A percentile compares a stretch with the other conserved stretches of the same genome.
Conservation (phyloP, 1,140 invertebrate species). For the Leptinotarsa lineolata region DNA sequence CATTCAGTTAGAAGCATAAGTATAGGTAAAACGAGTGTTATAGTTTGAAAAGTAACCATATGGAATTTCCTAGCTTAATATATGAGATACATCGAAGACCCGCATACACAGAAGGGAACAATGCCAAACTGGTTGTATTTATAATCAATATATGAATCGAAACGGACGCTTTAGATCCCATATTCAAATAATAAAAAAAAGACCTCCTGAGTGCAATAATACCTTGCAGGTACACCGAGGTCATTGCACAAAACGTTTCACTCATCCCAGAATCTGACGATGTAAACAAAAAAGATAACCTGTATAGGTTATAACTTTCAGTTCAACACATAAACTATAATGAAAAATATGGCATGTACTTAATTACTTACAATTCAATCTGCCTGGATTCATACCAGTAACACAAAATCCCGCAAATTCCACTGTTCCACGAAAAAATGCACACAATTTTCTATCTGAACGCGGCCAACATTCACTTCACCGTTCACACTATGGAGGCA, state of each 20-base stretch:
- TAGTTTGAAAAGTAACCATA: no score
- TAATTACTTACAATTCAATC: not conserved
- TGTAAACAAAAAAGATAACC: not conserved
- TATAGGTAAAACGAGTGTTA: no score
- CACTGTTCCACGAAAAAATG: not conserved
- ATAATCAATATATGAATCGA: no score
- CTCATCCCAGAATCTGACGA: not conserved
- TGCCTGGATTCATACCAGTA: not conserved
- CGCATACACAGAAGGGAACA: no score
- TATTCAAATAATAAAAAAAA: no score
- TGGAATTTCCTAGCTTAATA: no score
- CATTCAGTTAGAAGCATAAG: no score
- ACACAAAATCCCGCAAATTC: not conserved
- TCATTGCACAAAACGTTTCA: not conserved
- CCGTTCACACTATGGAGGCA: conserved; percentile 9
- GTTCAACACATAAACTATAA: not conserved
- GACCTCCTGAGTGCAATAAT: no score
- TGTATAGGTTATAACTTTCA: not conserved
- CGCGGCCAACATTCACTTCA: conserved; percentile 7
- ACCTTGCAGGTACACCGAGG: not conserved
- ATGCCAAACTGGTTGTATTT: no score
- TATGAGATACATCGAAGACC: no score
- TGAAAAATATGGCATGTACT: not conserved
- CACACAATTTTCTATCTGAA: not conserved
- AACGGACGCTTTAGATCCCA: no score